A percentile compares a stretch with the other conserved stretches of the same genome.
Conservation (phyloP, 92 coral and sea anemone genomes). For the Porites evermanni region DNA sequence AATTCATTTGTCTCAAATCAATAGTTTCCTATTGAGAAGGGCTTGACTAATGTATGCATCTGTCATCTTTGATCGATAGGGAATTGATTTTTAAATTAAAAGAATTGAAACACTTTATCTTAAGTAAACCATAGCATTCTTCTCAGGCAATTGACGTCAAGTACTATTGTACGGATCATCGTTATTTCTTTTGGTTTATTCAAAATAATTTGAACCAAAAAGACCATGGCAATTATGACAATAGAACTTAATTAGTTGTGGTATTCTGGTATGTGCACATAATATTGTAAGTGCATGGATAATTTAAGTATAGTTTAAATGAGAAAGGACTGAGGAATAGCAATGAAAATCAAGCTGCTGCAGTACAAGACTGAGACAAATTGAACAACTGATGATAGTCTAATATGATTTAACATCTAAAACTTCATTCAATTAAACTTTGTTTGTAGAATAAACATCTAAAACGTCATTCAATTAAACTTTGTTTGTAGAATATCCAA, state of each 20-base stretch:
- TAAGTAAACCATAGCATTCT: not conserved
- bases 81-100: not conserved
- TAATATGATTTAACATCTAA: too few relatives aligned
- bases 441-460: too few relatives aligned
- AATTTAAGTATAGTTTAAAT: too few relatives aligned
- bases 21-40: not conserved
- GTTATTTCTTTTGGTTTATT: not conserved
- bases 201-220: not conserved
- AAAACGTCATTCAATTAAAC: too few relatives aligned
- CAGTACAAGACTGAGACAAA: too few relatives aligned
- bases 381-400: too few relatives aligned
- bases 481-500: too few relatives aligned
- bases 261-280: not conserved
- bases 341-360: too few relatives aligned
- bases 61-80: slow-evolving; percentile 13
- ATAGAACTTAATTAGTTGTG: not conserved
- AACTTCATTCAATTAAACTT: too few relatives aligned
- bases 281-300: not conserved
- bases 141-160: not conserved
- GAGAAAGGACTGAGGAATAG: too few relatives aligned
- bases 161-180: not conserved
- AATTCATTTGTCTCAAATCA: not conserved
- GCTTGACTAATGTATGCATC: not conserved
- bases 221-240: not conserved
- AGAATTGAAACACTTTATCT: not conserved